Conservation (phyloP, 2,797 vertebrate genomes). For the Monodelphis domestica region DNA sequence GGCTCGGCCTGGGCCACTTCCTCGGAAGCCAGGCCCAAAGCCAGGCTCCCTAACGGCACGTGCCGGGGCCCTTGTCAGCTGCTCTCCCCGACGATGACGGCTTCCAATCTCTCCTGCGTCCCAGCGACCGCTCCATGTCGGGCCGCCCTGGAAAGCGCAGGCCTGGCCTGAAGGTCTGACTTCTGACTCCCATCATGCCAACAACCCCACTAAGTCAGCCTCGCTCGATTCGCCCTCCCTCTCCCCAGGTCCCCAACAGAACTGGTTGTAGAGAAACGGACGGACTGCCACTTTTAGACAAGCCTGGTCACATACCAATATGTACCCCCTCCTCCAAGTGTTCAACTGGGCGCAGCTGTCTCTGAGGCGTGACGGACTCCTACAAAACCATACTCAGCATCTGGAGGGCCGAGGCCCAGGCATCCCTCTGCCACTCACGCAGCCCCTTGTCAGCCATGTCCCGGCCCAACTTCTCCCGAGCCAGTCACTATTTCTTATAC, state of each 20-base stretch:
- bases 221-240: neutral
- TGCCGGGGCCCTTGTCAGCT: no score
- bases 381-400: neutral
- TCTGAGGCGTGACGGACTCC: neutral
- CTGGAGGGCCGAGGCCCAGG: neutral
- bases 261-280: neutral
- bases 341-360: neutral
- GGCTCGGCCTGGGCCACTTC: neutral
- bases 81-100: no score
- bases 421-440: neutral
- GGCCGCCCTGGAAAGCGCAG: neutral
- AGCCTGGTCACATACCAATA: neutral
- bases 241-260: neutral
- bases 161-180: neutral
- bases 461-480: neutral
- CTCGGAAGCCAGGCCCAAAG: no score
- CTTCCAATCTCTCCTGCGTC: no score
- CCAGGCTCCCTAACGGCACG: no score
- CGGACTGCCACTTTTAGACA: neutral
- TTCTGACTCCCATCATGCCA: neutral
- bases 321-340: neutral
- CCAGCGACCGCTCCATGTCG: no score
- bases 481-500: neutral
- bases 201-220: neutral
- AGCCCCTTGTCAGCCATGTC: neutral